Evolutionary conservation across 2,888 invertebrate genomes (phyloP).

Genomic region (Gastrophysa polygoni): DNA sequence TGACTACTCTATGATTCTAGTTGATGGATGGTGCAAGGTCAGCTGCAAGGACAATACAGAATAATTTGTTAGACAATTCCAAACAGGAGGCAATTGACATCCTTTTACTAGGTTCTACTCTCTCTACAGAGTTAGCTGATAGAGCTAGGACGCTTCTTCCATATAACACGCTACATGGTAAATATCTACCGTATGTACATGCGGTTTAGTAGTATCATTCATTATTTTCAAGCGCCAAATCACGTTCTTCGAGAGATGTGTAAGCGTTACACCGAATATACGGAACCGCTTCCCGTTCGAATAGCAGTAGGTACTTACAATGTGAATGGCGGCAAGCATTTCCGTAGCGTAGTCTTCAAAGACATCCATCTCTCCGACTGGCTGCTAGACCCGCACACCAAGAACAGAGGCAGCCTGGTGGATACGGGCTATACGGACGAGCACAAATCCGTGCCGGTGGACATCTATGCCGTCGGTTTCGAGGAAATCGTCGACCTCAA

Average conservation of each 20-base stretch:
- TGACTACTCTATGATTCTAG: too few relatives aligned
- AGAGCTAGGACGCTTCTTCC: slow-evolving; percentile 87
- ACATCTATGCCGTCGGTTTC: slow-evolving; percentile 97
- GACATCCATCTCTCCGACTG: slow-evolving; percentile 86
- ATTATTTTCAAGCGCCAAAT: slow-evolving; percentile 73
- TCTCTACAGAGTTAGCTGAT: slow-evolving; percentile 91
- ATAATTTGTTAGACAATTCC: slow-evolving; percentile 94
- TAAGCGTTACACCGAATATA: slow-evolving; percentile 79
- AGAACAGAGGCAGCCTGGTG: slow-evolving; percentile 57
- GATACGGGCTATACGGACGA: slow-evolving; percentile 60
- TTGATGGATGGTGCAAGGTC: slow-evolving; percentile 97
- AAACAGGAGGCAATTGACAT: slow-evolving; percentile 99
- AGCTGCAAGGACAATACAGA: slow-evolving; percentile 97
- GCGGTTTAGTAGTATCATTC: too few relatives aligned
- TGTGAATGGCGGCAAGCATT: slow-evolving; percentile 99
- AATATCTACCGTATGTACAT: too few relatives aligned
- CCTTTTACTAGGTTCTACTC: slow-evolving; percentile 86
- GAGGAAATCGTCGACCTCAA: slow-evolving; percentile 99
- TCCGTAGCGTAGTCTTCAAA: slow-evolving; percentile 94
- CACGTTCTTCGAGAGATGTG: slow-evolving; percentile 85
- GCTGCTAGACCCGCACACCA: slow-evolving; percentile 82
- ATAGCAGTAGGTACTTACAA: slow-evolving; percentile 97
- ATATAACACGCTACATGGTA: slow-evolving; percentile 81
- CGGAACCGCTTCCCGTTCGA: slow-evolving; percentile 71
- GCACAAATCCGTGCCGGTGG: slow-evolving; percentile 68